Percentiles rank a stretch among this genome's conserved stretches.
Conservation (phyloP, 2,113 vertebrate species). For the Otolemur garnettii region DNA sequence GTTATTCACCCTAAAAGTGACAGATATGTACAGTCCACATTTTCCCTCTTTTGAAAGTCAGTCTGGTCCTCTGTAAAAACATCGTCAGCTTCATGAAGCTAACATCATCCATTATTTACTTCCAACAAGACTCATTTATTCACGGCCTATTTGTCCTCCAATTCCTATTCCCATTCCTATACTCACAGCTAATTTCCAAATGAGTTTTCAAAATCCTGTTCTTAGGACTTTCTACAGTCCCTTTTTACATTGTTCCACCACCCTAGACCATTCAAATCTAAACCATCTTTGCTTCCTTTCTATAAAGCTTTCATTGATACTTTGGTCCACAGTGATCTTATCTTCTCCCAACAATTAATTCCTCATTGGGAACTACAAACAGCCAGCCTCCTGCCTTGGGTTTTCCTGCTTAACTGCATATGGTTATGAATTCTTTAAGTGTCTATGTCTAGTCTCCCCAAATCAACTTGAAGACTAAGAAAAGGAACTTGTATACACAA, state of each 20-base stretch:
- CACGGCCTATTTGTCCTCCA: neutral
- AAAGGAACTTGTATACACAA: neutral
- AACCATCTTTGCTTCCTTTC: neutral
- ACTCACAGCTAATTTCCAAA: neutral
- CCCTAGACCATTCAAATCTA: neutral
- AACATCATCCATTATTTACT: neutral
- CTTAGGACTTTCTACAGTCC: neutral
- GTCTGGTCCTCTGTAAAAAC: neutral
- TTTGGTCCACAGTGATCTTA: neutral
- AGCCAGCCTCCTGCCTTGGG: neutral
- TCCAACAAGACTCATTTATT: neutral
- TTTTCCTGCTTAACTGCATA: neutral
- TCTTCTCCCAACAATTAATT: neutral
- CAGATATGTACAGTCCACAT: neutral
- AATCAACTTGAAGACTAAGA: neutral
- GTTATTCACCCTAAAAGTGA: neutral
- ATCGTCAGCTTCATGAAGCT: neutral
- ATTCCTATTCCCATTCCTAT: neutral
- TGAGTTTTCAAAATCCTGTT: neutral
- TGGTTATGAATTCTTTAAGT: neutral
- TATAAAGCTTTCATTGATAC: neutral
- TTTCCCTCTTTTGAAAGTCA: neutral
- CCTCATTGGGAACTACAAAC: neutral
- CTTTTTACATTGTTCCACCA: neutral
- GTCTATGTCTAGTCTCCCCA: neutral